Percentiles rank a stretch among this genome's conserved stretches.
Evolutionary conservation across 92 coral and sea anemone species (phyloP).

Genomic region (Porites evermanni): DNA sequence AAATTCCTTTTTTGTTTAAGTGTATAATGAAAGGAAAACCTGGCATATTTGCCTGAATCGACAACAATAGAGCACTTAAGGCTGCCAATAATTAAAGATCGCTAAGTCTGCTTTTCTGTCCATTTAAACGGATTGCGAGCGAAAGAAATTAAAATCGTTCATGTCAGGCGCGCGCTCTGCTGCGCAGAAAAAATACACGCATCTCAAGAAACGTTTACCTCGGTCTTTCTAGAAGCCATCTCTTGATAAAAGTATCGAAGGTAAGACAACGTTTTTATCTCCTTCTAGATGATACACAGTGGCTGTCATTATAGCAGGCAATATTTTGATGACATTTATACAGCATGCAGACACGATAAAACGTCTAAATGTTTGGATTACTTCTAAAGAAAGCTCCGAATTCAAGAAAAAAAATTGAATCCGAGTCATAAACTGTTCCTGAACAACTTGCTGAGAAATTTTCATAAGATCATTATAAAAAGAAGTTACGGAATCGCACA

Average conservation of each 20-base stretch:
- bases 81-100: slow-evolving; percentile 19
- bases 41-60: slow-evolving; percentile 28
- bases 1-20: slow-evolving; percentile 38
- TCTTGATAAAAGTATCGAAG: not conserved
- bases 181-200: not conserved
- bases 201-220: not conserved
- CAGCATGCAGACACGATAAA: not conserved
- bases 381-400: not conserved
- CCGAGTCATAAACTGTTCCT: not conserved
- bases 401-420: not conserved
- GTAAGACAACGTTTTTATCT: not conserved
- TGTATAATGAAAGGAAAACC: slow-evolving; percentile 29
- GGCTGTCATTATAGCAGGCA: not conserved
- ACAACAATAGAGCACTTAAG: slow-evolving; percentile 42
- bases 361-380: not conserved
- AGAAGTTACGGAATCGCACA: not conserved
- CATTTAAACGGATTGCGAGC: slow-evolving; percentile 13
- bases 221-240: not conserved
- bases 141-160: slow-evolving; percentile 10
- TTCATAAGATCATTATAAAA: not conserved
- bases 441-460: not conserved
- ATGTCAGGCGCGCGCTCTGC: not conserved
- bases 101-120: not conserved
- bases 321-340: not conserved
- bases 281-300: not conserved